phyloP scores from a whole-genome alignment of 2,888 invertebrate genomes.

The Melieria omissa region DNA sequence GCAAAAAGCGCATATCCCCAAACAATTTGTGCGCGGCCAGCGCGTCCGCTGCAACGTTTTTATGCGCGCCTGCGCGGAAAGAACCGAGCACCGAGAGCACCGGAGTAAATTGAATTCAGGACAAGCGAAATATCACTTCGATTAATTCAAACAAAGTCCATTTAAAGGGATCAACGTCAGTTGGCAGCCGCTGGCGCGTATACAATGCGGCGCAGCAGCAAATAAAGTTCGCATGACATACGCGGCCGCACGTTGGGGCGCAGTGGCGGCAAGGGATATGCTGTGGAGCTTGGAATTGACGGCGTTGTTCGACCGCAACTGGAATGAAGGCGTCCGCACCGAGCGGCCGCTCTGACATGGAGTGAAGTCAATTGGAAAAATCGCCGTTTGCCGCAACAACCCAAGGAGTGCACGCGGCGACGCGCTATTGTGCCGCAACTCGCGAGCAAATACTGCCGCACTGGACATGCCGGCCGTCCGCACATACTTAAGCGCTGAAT shows the following conservation, averaged over 20 bases:
- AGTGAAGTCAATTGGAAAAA: conserved; percentile 46
- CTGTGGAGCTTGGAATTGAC: neutral
- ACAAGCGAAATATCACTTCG: conserved; percentile 67
- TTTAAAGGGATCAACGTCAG: conserved; percentile 54
- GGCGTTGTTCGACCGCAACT: neutral
- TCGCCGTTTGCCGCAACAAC: conserved; percentile 3
- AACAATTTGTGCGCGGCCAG: neutral
- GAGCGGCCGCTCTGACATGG: neutral
- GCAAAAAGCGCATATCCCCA: conserved; percentile 13
- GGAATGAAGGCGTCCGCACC: neutral
- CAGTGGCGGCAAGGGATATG: neutral
- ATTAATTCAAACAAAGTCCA: conserved; percentile 66
- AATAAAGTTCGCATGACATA: conserved; percentile 61
- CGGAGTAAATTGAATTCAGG: conserved; percentile 64
- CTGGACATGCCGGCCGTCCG: conserved; percentile 11
- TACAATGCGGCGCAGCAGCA: conserved; percentile 30
- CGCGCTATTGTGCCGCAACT: too few relatives aligned
- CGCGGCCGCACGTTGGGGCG: neutral
- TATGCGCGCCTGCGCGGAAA: conserved; percentile 11
- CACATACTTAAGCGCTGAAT: conserved; percentile 34
- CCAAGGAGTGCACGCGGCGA: too few relatives aligned
- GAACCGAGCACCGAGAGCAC: conserved; percentile 26
- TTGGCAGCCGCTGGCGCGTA: conserved; percentile 34
- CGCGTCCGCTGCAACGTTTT: conserved; percentile 21
- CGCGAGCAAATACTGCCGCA: neutral